These are phyloP conservation scores for Chrysopa pallens DNA, from an alignment of 1,140 invertebrate species.

Conservation along the genomic window DNA sequence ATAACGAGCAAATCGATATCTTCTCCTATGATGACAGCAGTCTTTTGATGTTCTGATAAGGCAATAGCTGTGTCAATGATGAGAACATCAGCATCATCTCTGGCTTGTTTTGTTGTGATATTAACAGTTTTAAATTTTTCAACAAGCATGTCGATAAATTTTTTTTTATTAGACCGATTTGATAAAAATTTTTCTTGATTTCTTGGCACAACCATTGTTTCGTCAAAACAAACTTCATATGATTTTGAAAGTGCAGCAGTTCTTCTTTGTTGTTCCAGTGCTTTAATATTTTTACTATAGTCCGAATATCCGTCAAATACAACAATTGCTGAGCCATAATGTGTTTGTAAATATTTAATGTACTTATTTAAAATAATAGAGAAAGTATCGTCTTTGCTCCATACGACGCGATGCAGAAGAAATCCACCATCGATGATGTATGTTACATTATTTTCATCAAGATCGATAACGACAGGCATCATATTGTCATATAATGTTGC, in stretches of 20 bases:
- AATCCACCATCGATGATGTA: conserved; percentile 17
- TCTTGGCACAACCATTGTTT: conserved; percentile 15
- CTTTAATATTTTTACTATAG: conserved; percentile 9
- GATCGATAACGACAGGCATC: conserved; percentile 11
- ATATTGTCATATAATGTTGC: conserved; percentile 18
- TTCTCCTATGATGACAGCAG: conserved; percentile 17
- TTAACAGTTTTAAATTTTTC: conserved; percentile 14
- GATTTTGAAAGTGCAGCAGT: conserved; percentile 6
- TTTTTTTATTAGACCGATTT: conserved; percentile 16
- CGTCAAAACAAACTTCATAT: conserved; percentile 15
- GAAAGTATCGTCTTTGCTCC: conserved; percentile 9
- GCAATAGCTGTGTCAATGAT: conserved; percentile 18
- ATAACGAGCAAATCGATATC: conserved; percentile 21
- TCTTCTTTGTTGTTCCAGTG: conserved; percentile 9
- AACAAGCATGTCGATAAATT: conserved; percentile 13
- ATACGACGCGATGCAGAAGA: conserved; percentile 12
- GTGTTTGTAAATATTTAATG: conserved; percentile 7
- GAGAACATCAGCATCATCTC: conserved; percentile 18
- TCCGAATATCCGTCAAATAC: conserved; percentile 17
- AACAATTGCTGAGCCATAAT: conserved; percentile 5
- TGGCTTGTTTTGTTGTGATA: conserved; percentile 14
- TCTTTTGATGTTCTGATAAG: conserved; percentile 14
- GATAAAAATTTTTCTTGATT: conserved; percentile 18
- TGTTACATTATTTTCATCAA: conserved; percentile 17
- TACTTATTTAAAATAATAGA: conserved; percentile 8